phyloP scores from a whole-genome alignment of 1,140 invertebrate genomes.

The Panagrolaimus sp. region DNA sequence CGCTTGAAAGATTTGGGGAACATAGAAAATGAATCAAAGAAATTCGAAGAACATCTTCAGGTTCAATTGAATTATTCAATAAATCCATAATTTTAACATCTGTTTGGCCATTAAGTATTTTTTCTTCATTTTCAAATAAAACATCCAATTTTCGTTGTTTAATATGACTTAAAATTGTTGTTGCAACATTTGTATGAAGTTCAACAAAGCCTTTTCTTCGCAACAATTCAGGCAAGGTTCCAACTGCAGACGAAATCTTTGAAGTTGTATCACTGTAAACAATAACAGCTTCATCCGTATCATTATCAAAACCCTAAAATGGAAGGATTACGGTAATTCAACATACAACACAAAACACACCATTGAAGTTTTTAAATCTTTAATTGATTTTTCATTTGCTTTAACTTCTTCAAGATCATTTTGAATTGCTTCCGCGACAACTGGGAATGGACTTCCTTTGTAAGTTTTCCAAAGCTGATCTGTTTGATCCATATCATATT shows the following conservation, averaged over 20 bases:
- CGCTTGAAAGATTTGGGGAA: slow-evolving; percentile 70
- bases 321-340: background rate
- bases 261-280: slow-evolving; percentile 89
- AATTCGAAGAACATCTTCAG: slow-evolving; percentile 86
- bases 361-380: slow-evolving; percentile 85
- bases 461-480: slow-evolving; percentile 61
- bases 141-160: slow-evolving; percentile 75
- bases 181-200: slow-evolving; percentile 96
- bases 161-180: slow-evolving; percentile 61
- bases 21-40: slow-evolving; percentile 88
- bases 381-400: slow-evolving; percentile 91
- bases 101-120: slow-evolving; percentile 73
- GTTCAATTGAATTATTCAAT: slow-evolving; percentile 60
- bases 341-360: slow-evolving; percentile 64
- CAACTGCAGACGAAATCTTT: slow-evolving; percentile 76
- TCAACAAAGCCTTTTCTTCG: slow-evolving; percentile 95
- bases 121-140: slow-evolving; percentile 94
- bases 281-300: slow-evolving; percentile 64
- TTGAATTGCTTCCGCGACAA: slow-evolving; percentile 94
- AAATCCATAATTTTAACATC: slow-evolving; percentile 51
- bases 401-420: slow-evolving; percentile 90
- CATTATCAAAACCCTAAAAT: slow-evolving; percentile 62
- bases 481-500: slow-evolving; percentile 80
- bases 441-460: slow-evolving; percentile 79
- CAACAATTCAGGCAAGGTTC: slow-evolving; percentile 84